Conservation (phyloP, 2,888 invertebrate genomes). For the Herminia tarsipennalis region DNA sequence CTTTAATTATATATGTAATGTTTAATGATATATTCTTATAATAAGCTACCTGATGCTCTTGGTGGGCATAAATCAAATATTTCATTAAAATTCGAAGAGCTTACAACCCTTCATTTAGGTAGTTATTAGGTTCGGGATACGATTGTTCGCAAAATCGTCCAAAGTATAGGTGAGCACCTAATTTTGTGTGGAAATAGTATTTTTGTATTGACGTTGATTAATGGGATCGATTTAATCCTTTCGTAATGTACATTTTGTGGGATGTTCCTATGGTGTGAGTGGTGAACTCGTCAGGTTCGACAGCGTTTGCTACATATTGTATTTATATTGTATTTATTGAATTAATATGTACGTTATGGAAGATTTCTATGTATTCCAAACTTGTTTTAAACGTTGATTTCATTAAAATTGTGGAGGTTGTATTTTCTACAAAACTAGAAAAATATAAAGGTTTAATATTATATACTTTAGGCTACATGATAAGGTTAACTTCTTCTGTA, state of each 20-base stretch:
- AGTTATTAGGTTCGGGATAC: slow-evolving; percentile 68
- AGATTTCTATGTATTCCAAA: no score
- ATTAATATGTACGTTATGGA: no score
- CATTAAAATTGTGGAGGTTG: no score
- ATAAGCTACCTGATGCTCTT: slow-evolving; percentile 84
- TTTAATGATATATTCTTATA: slow-evolving; percentile 85
- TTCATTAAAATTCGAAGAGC: slow-evolving; percentile 82
- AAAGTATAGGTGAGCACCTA: slow-evolving; percentile 58
- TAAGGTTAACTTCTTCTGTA: no score
- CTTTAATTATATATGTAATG: slow-evolving; percentile 85
- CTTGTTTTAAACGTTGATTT: no score
- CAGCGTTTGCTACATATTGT: no score
- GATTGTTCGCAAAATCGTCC: slow-evolving; percentile 70
- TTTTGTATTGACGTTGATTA: slow-evolving; percentile 65
- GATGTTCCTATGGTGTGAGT: no score
- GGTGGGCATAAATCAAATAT: slow-evolving; percentile 83
- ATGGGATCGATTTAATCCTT: slow-evolving; percentile 50
- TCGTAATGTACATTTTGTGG: slow-evolving; percentile 4
- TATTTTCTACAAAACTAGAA: no score
- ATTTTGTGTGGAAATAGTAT: slow-evolving; percentile 67
- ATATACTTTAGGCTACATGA: no score
- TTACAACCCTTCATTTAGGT: slow-evolving; percentile 79
- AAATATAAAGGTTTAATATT: no score
- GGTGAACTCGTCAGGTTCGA: no score
- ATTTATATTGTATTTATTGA: no score